Base-by-base conservation (phyloP, 1,140 invertebrate species). In the Dendroctonus ponderosae region DNA sequence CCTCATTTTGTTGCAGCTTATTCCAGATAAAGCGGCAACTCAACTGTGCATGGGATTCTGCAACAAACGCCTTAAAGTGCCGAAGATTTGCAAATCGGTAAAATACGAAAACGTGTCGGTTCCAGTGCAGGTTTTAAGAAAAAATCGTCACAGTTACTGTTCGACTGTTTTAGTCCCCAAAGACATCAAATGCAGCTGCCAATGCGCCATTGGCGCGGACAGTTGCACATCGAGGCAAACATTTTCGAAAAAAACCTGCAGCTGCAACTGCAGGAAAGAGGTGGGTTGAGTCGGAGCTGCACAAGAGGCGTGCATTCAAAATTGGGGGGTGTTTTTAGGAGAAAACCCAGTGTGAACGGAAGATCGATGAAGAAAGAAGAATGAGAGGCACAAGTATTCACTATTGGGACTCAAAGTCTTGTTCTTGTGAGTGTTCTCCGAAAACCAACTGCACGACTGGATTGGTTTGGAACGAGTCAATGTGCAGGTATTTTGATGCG, bases 41-140 rank as follows among this genome's bases (percentile, higher is more conserved):
- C 81, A 82, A 69, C 75, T 79, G 12, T 83, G 82, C 62, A 77
- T 79, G 11, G 82, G 81, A 11, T 76, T 80, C 40, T 82, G 82
- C 71, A 76, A 77, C 26, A 26, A 26, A 26, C 26, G 26, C 26
- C 26, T 26, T 3, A 26, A 26, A 26, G 26, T 26, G 26, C 26
- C 26, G 3, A 26, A 26, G 26, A 26, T 26, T 26, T 26, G 26
- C 26, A 26, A 26, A 26, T 26, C 26, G 3, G 26, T 26, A 26
- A 26, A 26, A 26, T 26, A 26, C 26, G 26, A 26, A 26, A 26
- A 26, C 3, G 26, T 26, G 26, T 26, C 26, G 26, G 26, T 26
- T 26, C 26, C 26, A 26, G 26, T 26, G 26, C 26, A 26, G 26
- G 26, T 26, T 26, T 26, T 26, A 26, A 26, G 26, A 26, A 26